These are phyloP conservation scores for Coregonus clupeaformis DNA, from an alignment of 2,113 vertebrate species.

Conservation along the genomic window DNA sequence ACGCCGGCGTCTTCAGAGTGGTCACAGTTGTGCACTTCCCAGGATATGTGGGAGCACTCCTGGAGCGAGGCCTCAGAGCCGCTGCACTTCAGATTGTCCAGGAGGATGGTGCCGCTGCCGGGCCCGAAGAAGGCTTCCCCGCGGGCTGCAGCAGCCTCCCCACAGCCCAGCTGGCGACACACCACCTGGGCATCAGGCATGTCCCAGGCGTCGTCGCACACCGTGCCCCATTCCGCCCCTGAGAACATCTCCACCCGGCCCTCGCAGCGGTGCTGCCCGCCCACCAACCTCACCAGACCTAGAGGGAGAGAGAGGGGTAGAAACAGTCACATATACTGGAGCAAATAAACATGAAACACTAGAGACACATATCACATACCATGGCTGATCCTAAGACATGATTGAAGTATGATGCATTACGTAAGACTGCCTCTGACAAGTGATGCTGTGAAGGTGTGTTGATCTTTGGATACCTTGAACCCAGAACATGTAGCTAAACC, in stretches of 20 bases:
- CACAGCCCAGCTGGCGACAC: conserved; percentile 86
- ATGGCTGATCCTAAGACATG: no score
- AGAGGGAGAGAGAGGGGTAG: conserved; percentile 9
- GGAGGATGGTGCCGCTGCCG: conserved; percentile 84
- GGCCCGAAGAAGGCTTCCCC: conserved; percentile 82
- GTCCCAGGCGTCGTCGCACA: conserved; percentile 97
- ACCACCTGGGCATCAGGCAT: conserved; percentile 83
- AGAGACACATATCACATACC: not conserved
- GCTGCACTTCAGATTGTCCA: conserved; percentile 95
- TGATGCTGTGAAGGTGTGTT: not conserved
- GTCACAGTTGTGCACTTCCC: conserved; percentile 95
- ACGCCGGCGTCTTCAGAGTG: conserved; percentile 91
- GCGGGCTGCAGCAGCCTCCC: conserved; percentile 72
- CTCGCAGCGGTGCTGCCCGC: conserved; percentile 84
- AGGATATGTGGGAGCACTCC: conserved; percentile 89
- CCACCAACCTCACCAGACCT: conserved; percentile 83
- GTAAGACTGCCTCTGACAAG: no score
- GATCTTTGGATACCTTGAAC: not conserved
- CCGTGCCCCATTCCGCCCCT: conserved; percentile 85
- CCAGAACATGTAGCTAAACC: not conserved
- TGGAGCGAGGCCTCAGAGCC: conserved; percentile 81
- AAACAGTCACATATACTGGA: not conserved
- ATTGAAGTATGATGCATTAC: no score
- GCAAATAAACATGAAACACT: not conserved
- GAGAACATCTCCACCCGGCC: conserved; percentile 90